Evolutionary conservation across 37 sponge, comb jelly and placozoan genomes (phyloP).

Genomic region (Spongilla lacustris): DNA sequence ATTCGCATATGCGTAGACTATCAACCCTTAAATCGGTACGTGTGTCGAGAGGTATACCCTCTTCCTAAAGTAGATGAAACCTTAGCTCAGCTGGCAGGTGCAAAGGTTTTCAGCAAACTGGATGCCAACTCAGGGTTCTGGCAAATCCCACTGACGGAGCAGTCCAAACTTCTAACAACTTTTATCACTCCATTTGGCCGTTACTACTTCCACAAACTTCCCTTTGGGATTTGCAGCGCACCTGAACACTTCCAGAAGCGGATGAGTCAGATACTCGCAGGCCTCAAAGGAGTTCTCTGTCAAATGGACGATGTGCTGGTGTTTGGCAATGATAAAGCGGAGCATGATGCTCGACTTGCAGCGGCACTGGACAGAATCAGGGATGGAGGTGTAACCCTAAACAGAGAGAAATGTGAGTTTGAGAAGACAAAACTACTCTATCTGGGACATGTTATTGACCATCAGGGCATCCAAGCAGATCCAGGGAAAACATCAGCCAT

Average conservation of each 20-base stretch:
- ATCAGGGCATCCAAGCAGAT: slow-evolving; percentile 46
- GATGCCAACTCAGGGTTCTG: slow-evolving; percentile 14
- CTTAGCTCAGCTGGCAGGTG: slow-evolving; percentile 17
- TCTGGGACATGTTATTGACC: slow-evolving; percentile 44
- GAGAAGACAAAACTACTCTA: slow-evolving; percentile 8
- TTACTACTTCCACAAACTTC: slow-evolving; percentile 6
- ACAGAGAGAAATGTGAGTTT: slow-evolving; percentile 49
- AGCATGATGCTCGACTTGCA: slow-evolving; percentile 25
- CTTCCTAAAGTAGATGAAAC: slow-evolving; percentile 16
- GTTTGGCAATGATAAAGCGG: slow-evolving; percentile 21
- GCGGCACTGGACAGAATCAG: slow-evolving; percentile 36
- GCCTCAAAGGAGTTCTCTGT: slow-evolving; percentile 46
- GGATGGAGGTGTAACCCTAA: slow-evolving; percentile 41
- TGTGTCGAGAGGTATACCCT: slow-evolving; percentile 13
- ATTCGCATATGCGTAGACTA: slow-evolving; percentile 45
- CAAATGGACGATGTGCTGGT: slow-evolving; percentile 54
- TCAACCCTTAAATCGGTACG: slow-evolving; percentile 7
- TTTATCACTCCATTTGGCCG: slow-evolving; percentile 12
- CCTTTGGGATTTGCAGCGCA: slow-evolving; percentile 31
- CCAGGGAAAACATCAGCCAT: slow-evolving; percentile 46
- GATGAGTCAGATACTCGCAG: slow-evolving; percentile 19
- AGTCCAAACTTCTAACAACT: slow-evolving; percentile 10
- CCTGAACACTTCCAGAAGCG: slow-evolving; percentile 29
- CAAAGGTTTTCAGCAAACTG: slow-evolving; percentile 25
- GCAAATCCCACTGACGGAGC: slow-evolving; percentile 1